A percentile compares a stretch with the other conserved stretches of the same genome.
phyloP scores from a whole-genome alignment of 1,140 invertebrate genomes.

The Cephus cinctus region DNA sequence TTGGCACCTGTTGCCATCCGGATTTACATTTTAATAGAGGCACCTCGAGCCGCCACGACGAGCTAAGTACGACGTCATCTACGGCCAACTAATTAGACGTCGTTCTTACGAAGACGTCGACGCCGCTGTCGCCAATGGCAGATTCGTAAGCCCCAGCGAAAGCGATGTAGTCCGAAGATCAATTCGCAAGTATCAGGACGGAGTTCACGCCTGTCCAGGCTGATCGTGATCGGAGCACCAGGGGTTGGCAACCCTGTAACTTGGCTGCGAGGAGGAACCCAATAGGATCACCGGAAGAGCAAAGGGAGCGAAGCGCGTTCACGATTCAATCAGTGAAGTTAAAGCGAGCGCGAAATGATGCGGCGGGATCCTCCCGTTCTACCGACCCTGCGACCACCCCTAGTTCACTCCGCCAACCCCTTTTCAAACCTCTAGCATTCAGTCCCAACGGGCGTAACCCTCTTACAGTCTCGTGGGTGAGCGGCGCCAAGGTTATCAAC shows the following conservation, averaged over 20 bases:
- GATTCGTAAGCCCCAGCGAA: too few species aligned
- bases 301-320: slow-evolving; percentile 21
- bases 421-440: neutral
- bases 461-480: neutral
- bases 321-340: slow-evolving; percentile 36
- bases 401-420: neutral
- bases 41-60: too few species aligned
- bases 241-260: too few species aligned
- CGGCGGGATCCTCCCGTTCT: slow-evolving; percentile 9
- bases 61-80: too few species aligned
- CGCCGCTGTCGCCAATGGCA: too few species aligned
- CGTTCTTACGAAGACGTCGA: too few species aligned
- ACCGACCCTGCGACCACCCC: slow-evolving; percentile 3
- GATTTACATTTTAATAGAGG: slow-evolving; percentile 31
- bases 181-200: too few species aligned
- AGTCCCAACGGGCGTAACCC: neutral
- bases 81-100: too few species aligned
- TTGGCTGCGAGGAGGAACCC: slow-evolving; percentile 2
- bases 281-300: slow-evolving; percentile 12
- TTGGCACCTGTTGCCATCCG: slow-evolving; percentile 7
- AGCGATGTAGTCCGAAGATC: too few species aligned
- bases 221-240: too few species aligned
- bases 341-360: slow-evolving; percentile 40
- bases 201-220: slow-evolving; percentile 9
- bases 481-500: neutral